These are phyloP conservation scores for Poeciliopsis turneri DNA, from an alignment of 2,797 vertebrate species.

Conservation along the genomic window DNA sequence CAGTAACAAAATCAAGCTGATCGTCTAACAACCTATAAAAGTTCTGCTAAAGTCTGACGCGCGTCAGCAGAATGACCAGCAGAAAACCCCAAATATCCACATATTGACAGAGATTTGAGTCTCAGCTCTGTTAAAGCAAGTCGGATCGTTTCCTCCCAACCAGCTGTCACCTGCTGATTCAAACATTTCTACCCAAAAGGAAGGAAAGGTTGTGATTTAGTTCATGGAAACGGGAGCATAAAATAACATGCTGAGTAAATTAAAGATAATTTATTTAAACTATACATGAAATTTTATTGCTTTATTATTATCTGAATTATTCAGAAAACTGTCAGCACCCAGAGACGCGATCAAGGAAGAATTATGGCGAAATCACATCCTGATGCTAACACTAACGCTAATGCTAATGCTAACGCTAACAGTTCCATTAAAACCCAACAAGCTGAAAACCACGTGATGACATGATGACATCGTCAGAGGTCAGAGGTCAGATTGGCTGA, in stretches of 20 bases:
- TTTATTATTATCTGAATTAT: background rate
- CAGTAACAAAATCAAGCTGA: background rate
- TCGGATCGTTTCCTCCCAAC: too few species aligned
- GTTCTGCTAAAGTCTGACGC: background rate
- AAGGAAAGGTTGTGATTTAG: background rate
- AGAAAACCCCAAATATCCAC: background rate
- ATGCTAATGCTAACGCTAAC: too few species aligned
- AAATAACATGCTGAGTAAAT: background rate
- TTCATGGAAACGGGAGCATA: background rate
- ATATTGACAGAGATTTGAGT: too few species aligned
- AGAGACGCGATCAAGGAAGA: too few species aligned
- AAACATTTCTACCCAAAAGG: background rate
- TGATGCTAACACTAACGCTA: too few species aligned
- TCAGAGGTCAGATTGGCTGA: background rate
- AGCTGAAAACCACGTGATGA: too few species aligned
- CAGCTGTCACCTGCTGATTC: too few species aligned
- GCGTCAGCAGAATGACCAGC: background rate
- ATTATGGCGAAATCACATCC: too few species aligned
- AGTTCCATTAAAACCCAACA: too few species aligned
- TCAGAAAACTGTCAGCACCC: background rate
- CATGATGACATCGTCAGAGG: too few species aligned
- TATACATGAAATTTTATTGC: background rate
- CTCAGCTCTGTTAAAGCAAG: too few species aligned
- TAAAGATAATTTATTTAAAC: background rate
- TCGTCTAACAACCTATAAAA: background rate